Evolutionary conservation across 2,797 vertebrate species (phyloP), one percentile per base, ranked within the genome.

Genomic region (Valencia hispanica): DNA sequence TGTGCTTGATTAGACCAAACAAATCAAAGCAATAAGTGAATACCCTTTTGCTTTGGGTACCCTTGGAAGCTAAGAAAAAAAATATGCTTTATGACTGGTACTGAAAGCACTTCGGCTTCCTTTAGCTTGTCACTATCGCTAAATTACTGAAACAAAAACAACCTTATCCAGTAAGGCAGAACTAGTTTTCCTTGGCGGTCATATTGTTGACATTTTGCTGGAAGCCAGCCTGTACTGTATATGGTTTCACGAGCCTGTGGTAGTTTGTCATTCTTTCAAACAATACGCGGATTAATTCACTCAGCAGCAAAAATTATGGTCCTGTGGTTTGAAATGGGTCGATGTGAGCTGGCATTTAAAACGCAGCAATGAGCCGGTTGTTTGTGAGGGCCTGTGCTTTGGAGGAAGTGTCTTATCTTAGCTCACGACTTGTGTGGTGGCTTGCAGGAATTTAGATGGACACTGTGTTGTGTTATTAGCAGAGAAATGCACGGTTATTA

Each of bases 301-400:
- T 87, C 80, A 89, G 77, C 79, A 9, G 34, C 74, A 65, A 78
- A 87, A 86, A 78, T 79, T 77, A 48, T 86, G 76, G 75, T 78
- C 71, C 39, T 66, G 57, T 77, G 87, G 73, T 86, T 73, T 79
- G 84, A 74, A 77, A 80, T 86, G 86, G 91, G 85, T 93, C 91
- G 87, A 91, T 93, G 84, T 81, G 84, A 82, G 81, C 39, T 92
- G 92, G 86, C 92, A 90, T 94, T 93, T 92, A 82, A 90, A 59
- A 41, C 90, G 82, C 82, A 88, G 82, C 80, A 84, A 78, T 77
- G 70, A 82, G 82, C 73, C 55, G 83, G 72, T 79, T 86, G 85
- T 86, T 85, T 84, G 86, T 53, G 77, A 76, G 70, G 63, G 73
- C 55, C 80, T 61, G 74, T 36, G 61, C 57, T 84, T 72, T 45